phyloP scores from a whole-genome alignment of 2,113 vertebrate genomes.

The Limanda limanda region DNA sequence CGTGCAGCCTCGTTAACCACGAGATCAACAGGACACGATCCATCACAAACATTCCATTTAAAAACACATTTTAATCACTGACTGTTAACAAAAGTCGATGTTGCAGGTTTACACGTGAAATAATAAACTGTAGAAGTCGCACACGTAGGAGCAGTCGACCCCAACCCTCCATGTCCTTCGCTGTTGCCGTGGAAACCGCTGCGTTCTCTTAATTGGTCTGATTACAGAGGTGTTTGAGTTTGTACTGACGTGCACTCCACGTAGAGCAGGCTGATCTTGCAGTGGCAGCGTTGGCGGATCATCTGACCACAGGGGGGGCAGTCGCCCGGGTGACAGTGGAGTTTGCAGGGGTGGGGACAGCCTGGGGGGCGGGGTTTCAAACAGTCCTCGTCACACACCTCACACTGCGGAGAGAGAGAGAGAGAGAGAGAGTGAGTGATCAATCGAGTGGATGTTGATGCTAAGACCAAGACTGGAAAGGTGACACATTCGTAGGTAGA shows the following conservation, averaged over 20 bases:
- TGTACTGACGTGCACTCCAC: constrained; percentile 73
- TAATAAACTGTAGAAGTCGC: no score
- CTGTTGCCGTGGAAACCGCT: constrained; percentile 6
- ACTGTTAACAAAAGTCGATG: no score
- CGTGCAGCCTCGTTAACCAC: not conserved
- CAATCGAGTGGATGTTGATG: not conserved
- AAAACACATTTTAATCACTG: not conserved
- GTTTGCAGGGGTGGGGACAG: constrained; percentile 71
- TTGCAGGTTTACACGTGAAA: no score
- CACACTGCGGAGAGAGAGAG: constrained; percentile 53
- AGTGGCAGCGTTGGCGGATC: constrained; percentile 74
- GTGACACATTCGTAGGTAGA: no score
- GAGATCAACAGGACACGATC: not conserved
- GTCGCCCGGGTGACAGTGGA: constrained; percentile 60
- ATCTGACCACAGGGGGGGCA: constrained; percentile 72
- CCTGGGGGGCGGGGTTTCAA: constrained; percentile 62
- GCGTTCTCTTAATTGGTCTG: not conserved
- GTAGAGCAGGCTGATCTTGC: constrained; percentile 74
- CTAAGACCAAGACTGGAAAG: no score
- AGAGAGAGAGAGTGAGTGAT: not conserved
- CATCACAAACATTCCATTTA: no score
- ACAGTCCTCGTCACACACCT: constrained; percentile 67
- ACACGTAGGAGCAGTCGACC: no score
- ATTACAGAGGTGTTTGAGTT: not conserved
- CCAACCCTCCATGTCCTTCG: not conserved